These are phyloP conservation scores for Cryptomyrus ogoouensis DNA, from an alignment of 2,113 vertebrate species.

Conservation along the genomic window DNA sequence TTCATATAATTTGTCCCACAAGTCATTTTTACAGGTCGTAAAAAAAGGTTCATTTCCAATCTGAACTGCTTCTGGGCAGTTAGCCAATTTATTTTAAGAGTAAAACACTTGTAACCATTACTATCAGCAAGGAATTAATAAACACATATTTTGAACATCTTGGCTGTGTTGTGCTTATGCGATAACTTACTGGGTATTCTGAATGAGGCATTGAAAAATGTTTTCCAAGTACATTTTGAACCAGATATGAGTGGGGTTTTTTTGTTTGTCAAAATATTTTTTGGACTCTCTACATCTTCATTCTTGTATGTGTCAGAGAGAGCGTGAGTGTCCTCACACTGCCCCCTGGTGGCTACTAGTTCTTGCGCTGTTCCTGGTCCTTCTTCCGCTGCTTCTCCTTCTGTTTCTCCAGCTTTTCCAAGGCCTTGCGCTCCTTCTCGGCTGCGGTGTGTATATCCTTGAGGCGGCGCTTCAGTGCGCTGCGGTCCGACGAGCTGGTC, in stretches of 20 bases:
- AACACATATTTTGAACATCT: neutral
- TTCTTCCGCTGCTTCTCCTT: conserved; percentile 71
- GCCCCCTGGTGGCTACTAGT: conserved; percentile 29
- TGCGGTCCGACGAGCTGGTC: conserved; percentile 70
- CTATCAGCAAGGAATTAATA: neutral
- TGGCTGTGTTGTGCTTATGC: neutral
- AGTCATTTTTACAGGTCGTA: neutral
- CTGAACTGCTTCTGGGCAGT: neutral
- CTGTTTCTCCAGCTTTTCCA: conserved; percentile 75
- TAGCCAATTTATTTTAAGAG: neutral
- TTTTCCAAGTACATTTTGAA: neutral
- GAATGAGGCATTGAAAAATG: neutral
- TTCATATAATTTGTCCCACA: neutral
- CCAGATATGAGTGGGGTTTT: neutral
- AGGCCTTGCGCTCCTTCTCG: conserved; percentile 74
- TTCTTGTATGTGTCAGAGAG: neutral
- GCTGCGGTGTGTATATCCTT: conserved; percentile 69
- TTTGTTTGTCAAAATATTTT: neutral
- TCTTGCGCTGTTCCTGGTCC: conserved; percentile 66
- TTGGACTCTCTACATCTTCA: neutral
- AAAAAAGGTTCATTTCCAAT: neutral
- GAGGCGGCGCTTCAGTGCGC: conserved; percentile 70
- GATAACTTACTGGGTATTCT: neutral
- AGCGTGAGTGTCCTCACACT: neutral
- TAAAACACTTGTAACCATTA: neutral